Conservation (phyloP, 30 jellyfish, hydroid and myxozoan species). For the Hydractinia symbiolongicarpus region DNA sequence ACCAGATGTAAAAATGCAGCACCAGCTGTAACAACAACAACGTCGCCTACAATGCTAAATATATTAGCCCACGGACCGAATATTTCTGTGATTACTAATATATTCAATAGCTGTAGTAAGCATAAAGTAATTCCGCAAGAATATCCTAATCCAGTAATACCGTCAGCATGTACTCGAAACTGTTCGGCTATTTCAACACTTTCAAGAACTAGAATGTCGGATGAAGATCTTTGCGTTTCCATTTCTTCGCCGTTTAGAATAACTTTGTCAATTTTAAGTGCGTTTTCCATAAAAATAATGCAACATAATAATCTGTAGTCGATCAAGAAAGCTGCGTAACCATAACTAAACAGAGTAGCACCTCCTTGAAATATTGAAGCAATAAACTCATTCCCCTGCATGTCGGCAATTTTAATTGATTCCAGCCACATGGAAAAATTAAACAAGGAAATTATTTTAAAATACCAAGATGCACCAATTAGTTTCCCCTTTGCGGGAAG, state of each 20-base stretch:
- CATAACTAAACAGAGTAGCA: not conserved
- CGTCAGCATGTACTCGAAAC: not conserved
- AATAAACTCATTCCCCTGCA: not conserved
- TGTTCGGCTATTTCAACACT: not conserved
- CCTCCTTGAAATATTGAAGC: not conserved
- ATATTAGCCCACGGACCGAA: not conserved
- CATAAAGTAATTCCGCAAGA: not conserved
- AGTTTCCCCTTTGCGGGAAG: not conserved
- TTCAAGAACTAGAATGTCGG: no score
- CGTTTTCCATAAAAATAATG: not conserved
- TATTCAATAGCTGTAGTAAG: not conserved
- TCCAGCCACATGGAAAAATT: constrained; percentile 12
- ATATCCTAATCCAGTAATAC: not conserved
- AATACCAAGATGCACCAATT: constrained; percentile 10
- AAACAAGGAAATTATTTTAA: not conserved
- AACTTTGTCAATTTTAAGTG: constrained; percentile 3
- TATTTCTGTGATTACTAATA: not conserved
- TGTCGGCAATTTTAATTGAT: constrained; percentile 8
- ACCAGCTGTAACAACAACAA: not conserved
- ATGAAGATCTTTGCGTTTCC: no score
- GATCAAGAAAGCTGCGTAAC: constrained; percentile 6
- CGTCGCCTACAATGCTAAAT: not conserved
- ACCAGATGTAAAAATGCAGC: not conserved
- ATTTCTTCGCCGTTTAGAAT: no score
- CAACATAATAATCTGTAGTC: constrained; percentile 4